phyloP scores from a whole-genome alignment of 2,888 invertebrate species.

The Zygogramma bicolorata region DNA sequence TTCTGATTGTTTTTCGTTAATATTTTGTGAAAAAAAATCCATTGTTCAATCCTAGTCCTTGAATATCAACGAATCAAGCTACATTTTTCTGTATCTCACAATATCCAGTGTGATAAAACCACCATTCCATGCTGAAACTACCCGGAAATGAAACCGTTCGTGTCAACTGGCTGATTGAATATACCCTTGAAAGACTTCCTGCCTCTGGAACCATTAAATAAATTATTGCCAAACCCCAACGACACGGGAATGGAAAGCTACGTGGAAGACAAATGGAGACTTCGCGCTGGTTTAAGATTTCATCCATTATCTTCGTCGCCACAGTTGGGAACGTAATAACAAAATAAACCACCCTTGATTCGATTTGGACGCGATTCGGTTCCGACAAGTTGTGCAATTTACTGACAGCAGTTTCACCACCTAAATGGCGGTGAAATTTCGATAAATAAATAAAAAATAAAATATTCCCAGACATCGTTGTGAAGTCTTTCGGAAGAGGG shows the following conservation, averaged over 20 bases:
- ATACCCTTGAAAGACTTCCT: background rate
- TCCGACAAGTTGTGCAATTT: background rate
- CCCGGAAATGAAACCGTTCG: background rate
- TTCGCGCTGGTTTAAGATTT: background rate
- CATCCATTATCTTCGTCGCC: background rate
- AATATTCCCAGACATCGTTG: too few relatives aligned
- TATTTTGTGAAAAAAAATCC: too few relatives aligned
- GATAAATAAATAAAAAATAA: too few relatives aligned
- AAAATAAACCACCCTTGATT: background rate
- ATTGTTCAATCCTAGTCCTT: too few relatives aligned
- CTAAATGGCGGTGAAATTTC: background rate
- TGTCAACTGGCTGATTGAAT: background rate
- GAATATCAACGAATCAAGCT: too few relatives aligned
- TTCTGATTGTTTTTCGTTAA: too few relatives aligned
- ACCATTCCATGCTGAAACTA: background rate
- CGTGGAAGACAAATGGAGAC: constrained; percentile 6
- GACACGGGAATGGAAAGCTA: background rate
- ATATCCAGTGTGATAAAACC: too few relatives aligned
- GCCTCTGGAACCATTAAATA: background rate
- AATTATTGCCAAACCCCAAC: background rate
- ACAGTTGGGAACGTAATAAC: background rate
- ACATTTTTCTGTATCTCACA: too few relatives aligned
- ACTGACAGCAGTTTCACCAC: background rate
- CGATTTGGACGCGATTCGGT: background rate
- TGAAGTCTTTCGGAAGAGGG: too few relatives aligned